A percentile compares a stretch with the other conserved stretches of the same genome.
phyloP scores from a whole-genome alignment of 1,140 invertebrate genomes.

The Spodoptera frugiperda region DNA sequence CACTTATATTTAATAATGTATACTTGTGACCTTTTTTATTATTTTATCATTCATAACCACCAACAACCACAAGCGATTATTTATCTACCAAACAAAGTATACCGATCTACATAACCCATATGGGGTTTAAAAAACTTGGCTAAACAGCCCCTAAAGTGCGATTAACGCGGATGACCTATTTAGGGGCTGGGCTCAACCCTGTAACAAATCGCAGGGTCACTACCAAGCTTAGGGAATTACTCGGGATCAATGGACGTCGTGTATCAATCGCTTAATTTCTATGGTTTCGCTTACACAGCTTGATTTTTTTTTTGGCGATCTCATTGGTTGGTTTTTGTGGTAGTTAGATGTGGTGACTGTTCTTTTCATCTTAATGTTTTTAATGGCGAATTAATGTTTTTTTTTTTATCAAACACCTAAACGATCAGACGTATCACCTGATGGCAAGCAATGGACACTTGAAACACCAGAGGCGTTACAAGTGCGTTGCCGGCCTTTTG shows the following conservation, averaged over 20 bases:
- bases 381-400: too few species aligned
- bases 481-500: too few species aligned
- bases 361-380: too few species aligned
- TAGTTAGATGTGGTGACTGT: too few species aligned
- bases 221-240: slow-evolving; percentile 25
- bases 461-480: too few species aligned
- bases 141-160: background rate
- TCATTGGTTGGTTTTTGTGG: background rate
- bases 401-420: too few species aligned
- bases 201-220: slow-evolving; percentile 35
- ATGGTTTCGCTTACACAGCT: background rate
- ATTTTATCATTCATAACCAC: too few species aligned
- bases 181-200: background rate
- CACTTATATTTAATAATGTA: too few species aligned
- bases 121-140: slow-evolving; percentile 16
- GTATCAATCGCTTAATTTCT: slow-evolving; percentile 25
- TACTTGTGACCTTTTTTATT: too few species aligned
- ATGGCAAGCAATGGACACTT: too few species aligned
- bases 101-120: background rate
- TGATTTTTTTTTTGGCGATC: background rate
- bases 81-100: background rate
- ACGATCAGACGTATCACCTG: too few species aligned
- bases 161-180: slow-evolving; percentile 35
- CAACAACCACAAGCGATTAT: background rate
- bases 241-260: slow-evolving; percentile 18